Percentiles rank a stretch among this genome's conserved stretches.
These are phyloP conservation scores for Sebastolobus alascanus DNA, from an alignment of 2,797 vertebrate species.

Conservation along the genomic window DNA sequence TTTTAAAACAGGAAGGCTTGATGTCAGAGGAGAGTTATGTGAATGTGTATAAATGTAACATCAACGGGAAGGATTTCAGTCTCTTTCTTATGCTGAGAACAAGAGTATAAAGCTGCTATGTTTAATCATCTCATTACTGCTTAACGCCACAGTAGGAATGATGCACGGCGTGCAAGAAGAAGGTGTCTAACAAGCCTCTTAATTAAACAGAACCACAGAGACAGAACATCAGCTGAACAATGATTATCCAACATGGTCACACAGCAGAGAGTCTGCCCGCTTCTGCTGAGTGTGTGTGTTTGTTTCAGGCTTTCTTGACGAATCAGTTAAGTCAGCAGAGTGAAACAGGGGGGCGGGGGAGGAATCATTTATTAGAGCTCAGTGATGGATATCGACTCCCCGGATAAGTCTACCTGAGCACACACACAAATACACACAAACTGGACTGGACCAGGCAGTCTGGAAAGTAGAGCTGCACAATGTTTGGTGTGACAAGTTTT, in stretches of 20 bases:
- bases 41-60: neutral
- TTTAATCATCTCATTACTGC: constrained; percentile 18
- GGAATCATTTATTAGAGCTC: constrained; percentile 46
- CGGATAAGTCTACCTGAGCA: neutral
- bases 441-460: neutral
- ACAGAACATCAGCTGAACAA: constrained; percentile 21
- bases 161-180: neutral
- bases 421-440: constrained; percentile 7
- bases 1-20: neutral
- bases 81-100: neutral
- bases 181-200: constrained; percentile 17
- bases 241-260: constrained; percentile 10
- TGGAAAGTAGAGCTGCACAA: neutral
- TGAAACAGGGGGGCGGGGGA: neutral
- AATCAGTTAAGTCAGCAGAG: constrained; percentile 62
- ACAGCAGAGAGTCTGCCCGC: constrained; percentile 17
- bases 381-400: constrained; percentile 56
- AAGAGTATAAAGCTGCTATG: neutral
- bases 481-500: neutral
- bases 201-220: constrained; percentile 39
- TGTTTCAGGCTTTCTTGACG: constrained; percentile 37
- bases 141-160: constrained; percentile 12
- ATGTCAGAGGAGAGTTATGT: neutral
- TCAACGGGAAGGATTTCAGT: neutral
- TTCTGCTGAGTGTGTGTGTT: constrained; percentile 43